A percentile compares a stretch with the other conserved stretches of the same genome.
phyloP scores from a whole-genome alignment of 2,888 invertebrate species.

The Dolomedes plantarius region DNA sequence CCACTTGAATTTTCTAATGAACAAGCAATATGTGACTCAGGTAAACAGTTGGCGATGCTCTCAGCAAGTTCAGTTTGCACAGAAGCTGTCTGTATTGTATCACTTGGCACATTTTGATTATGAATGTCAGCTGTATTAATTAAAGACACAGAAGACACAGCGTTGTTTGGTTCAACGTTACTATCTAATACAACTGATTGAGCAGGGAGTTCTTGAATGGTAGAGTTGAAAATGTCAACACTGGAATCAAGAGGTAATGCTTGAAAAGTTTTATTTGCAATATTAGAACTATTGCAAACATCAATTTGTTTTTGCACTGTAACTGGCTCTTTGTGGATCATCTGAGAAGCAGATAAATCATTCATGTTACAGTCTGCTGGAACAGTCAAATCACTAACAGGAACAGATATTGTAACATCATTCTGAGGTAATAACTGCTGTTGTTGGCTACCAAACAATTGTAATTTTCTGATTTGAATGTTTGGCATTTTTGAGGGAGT shows the following conservation, averaged over 20 bases:
- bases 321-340: constrained; percentile 13
- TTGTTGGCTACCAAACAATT: constrained; percentile 2
- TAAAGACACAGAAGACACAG: constrained; percentile 13
- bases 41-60: constrained; percentile 21
- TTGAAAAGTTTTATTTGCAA: constrained; percentile 18
- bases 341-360: neutral
- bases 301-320: constrained; percentile 10
- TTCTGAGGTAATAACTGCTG: constrained; percentile 8
- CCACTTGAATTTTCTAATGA: constrained; percentile 4
- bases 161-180: neutral
- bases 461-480: constrained; percentile 53
- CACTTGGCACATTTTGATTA: constrained; percentile 26
- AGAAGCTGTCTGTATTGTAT: constrained; percentile 1
- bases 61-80: constrained; percentile 9
- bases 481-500: constrained; percentile 28
- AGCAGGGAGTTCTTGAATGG: constrained; percentile 21
- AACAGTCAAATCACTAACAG: constrained; percentile 27
- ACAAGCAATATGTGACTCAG: constrained; percentile 1
- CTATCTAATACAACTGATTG: constrained; percentile 23
- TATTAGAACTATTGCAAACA: neutral
- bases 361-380: constrained; percentile 20
- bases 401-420: neutral
- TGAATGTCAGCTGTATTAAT: constrained; percentile 23
- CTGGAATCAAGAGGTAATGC: constrained; percentile 25
- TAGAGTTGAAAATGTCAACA: constrained; percentile 29